Evolutionary conservation across 1,140 invertebrate genomes (phyloP).

Genomic region (Lepidurus packardi): DNA sequence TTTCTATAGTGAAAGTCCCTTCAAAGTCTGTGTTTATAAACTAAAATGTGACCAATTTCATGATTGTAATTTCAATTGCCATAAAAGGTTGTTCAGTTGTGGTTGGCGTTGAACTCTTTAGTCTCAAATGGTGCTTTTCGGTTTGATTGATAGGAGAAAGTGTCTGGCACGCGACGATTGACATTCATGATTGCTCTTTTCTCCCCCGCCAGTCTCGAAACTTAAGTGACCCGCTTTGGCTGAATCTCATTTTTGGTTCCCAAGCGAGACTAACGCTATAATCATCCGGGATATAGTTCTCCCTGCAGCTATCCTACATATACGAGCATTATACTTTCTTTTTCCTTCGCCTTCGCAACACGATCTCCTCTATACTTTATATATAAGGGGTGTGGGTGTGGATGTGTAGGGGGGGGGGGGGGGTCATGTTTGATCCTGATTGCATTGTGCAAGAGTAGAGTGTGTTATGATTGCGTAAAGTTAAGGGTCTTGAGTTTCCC

Average conservation of each 20-base stretch:
- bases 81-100: too few species aligned
- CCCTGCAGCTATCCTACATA: background rate
- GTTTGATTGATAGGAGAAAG: too few species aligned
- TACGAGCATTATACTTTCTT: background rate
- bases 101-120: too few species aligned
- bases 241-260: conserved; percentile 7
- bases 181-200: background rate
- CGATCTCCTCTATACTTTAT: background rate
- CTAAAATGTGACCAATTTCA: too few species aligned
- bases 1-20: too few species aligned
- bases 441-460: background rate
- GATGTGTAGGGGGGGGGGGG: background rate
- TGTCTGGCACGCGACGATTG: background rate
- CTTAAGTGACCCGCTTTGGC: background rate
- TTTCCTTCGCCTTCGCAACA: background rate
- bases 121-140: too few species aligned
- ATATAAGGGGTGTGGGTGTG: background rate
- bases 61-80: too few species aligned
- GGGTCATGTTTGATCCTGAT: background rate
- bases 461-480: background rate
- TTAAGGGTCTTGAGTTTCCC: conserved; percentile 1
- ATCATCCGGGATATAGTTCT: background rate
- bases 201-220: background rate
- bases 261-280: background rate
- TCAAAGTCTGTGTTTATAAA: too few species aligned